Evolutionary conservation across 2,888 invertebrate genomes (phyloP).

Genomic region (Dascillus cervinus): DNA sequence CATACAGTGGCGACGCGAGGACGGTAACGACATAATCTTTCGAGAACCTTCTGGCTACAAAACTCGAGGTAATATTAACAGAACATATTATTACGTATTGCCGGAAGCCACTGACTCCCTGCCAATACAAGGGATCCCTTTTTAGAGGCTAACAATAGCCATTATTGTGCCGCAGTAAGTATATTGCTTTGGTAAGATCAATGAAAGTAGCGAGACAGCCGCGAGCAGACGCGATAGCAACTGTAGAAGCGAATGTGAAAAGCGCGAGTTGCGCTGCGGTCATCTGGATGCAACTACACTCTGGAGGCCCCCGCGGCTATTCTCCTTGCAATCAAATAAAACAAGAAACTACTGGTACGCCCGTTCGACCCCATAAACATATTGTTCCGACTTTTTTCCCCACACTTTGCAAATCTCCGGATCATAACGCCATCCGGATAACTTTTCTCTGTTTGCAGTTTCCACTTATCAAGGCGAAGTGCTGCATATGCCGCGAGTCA

Average conservation of each 20-base stretch:
- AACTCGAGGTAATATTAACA: constrained; percentile 30
- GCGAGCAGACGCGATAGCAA: constrained; percentile 28
- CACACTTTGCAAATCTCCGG: no score
- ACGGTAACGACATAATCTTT: constrained; percentile 70
- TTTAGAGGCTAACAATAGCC: constrained; percentile 35
- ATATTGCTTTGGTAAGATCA: constrained; percentile 37
- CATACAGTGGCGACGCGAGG: constrained; percentile 78
- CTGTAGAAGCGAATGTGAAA: constrained; percentile 27
- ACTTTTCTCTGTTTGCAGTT: no score
- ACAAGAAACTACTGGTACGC: no score
- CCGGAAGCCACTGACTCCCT: constrained; percentile 19
- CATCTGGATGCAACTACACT: constrained; percentile 30
- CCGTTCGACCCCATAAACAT: no score
- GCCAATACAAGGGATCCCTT: constrained; percentile 29
- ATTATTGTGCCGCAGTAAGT: constrained; percentile 36
- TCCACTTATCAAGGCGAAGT: constrained; percentile 67
- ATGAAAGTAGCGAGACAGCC: constrained; percentile 26
- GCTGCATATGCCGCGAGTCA: constrained; percentile 69
- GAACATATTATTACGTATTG: constrained; percentile 17
- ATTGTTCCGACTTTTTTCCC: no score
- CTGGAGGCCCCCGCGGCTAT: constrained; percentile 12
- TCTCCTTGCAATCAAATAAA: no score
- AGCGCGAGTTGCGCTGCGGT: constrained; percentile 28
- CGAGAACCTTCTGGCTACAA: constrained; percentile 55
- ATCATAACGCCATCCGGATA: no score